These are phyloP conservation scores for Malurus melanocephalus DNA, from an alignment of 2,113 vertebrate species.

Conservation along the genomic window DNA sequence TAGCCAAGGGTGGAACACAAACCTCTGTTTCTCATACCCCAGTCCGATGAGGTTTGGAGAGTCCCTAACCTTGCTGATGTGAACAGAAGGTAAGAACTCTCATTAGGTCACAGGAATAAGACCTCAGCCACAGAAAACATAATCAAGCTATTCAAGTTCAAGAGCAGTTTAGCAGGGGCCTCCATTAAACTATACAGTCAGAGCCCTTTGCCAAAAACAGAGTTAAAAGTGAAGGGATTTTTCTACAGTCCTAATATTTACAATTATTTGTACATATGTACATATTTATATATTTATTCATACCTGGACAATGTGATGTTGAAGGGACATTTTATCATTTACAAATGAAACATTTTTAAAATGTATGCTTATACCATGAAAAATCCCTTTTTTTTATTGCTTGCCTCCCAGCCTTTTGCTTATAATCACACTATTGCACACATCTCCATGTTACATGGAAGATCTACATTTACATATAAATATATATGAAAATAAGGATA, in stretches of 20 bases:
- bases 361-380: slow-evolving; percentile 36
- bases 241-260: slow-evolving; percentile 65
- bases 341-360: slow-evolving; percentile 55
- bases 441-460: slow-evolving; percentile 43
- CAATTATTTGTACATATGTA: slow-evolving; percentile 71
- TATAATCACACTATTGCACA: slow-evolving; percentile 39
- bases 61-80: neutral
- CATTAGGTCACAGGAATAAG: neutral
- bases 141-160: neutral
- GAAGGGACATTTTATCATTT: slow-evolving; percentile 37
- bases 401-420: slow-evolving; percentile 47
- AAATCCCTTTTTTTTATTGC: slow-evolving; percentile 56
- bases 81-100: neutral
- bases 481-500: slow-evolving; percentile 63
- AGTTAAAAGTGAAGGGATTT: slow-evolving; percentile 32
- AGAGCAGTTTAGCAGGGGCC: slow-evolving; percentile 29
- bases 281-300: slow-evolving; percentile 72
- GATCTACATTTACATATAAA: slow-evolving; percentile 56
- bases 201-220: slow-evolving; percentile 58
- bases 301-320: slow-evolving; percentile 33
- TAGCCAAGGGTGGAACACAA: neutral
- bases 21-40: neutral
- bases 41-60: neutral
- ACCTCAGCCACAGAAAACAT: neutral
- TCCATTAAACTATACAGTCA: slow-evolving; percentile 33